A percentile compares a stretch with the other conserved stretches of the same genome.
These are phyloP conservation scores for Semaprochilodus insignis DNA, from an alignment of 2,797 vertebrate genomes.

Conservation along the genomic window DNA sequence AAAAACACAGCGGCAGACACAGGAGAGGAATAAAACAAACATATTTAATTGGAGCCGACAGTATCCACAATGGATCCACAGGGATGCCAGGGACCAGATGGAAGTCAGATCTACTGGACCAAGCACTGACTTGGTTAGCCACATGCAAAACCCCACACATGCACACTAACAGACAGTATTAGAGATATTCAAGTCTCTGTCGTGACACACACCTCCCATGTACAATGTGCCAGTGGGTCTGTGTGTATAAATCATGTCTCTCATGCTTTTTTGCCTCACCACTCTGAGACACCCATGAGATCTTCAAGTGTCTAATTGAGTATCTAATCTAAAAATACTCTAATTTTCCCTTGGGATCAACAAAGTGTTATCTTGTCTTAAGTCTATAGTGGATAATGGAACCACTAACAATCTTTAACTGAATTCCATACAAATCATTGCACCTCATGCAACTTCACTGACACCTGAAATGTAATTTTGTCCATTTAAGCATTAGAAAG, in stretches of 20 bases:
- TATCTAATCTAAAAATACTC: no score
- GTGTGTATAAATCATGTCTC: neutral
- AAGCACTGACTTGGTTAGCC: conserved; percentile 2
- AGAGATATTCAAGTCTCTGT: conserved; percentile 16
- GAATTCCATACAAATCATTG: neutral
- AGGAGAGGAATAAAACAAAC: neutral
- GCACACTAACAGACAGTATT: neutral
- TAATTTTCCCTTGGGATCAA: no score
- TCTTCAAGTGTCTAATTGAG: conserved; percentile 18
- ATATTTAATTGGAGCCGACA: neutral
- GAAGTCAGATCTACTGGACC: conserved; percentile 10
- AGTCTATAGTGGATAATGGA: conserved; percentile 13
- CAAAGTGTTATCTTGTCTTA: no score
- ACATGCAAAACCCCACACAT: neutral
- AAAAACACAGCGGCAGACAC: neutral
- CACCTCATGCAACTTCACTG: neutral
- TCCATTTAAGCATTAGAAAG: neutral
- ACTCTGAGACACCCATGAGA: conserved; percentile 24
- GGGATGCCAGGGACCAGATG: conserved; percentile 32
- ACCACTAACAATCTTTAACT: conserved; percentile 15
- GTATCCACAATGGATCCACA: neutral
- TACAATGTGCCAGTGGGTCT: conserved; percentile 14
- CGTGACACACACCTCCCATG: conserved; percentile 16
- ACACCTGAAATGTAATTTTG: neutral
- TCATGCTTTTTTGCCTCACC: neutral